Percentiles rank a stretch among this genome's conserved stretches.
These are phyloP conservation scores for Lycopodina hypogea DNA, from an alignment of 37 sponge, comb jelly and placozoan species.

Conservation along the genomic window DNA sequence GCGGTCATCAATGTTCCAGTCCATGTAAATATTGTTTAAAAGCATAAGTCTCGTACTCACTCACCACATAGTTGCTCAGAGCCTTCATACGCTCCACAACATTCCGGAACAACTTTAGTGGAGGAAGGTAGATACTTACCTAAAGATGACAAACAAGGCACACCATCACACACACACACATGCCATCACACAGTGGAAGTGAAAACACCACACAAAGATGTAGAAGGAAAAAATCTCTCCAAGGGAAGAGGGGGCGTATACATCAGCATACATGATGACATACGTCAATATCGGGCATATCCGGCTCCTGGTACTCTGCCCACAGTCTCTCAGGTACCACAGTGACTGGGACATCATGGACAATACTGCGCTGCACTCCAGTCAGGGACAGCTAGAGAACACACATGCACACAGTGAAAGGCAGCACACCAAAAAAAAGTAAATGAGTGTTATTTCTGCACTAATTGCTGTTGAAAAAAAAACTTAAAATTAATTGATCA, in stretches of 20 bases:
- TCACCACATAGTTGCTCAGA: constrained; percentile 62
- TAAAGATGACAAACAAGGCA: too few species aligned
- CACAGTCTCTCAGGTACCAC: constrained; percentile 83
- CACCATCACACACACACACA: background rate
- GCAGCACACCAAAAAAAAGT: background rate
- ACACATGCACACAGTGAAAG: too few species aligned
- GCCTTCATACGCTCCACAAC: constrained; percentile 79
- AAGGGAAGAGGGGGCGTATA: too few species aligned
- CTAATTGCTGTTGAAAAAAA: too few species aligned
- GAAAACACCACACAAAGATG: too few species aligned
- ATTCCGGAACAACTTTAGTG: constrained; percentile 68
- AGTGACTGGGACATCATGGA: constrained; percentile 84
- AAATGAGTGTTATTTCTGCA: too few species aligned
- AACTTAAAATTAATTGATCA: too few species aligned
- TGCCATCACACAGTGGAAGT: background rate
- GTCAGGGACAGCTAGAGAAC: constrained; percentile 44
- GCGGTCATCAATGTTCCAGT: too few species aligned
- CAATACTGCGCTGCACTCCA: constrained; percentile 59
- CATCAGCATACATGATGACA: too few species aligned
- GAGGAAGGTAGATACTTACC: constrained; percentile 90
- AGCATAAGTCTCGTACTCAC: too few species aligned
- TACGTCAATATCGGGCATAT: constrained; percentile 93
- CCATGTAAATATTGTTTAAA: too few species aligned
- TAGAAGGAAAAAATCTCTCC: too few species aligned
- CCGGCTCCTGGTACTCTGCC: constrained; percentile 89